A percentile compares a stretch with the other conserved stretches of the same genome.
Conservation (phyloP, 2,888 invertebrate genomes). For the Amphipyra tragopoginis region DNA sequence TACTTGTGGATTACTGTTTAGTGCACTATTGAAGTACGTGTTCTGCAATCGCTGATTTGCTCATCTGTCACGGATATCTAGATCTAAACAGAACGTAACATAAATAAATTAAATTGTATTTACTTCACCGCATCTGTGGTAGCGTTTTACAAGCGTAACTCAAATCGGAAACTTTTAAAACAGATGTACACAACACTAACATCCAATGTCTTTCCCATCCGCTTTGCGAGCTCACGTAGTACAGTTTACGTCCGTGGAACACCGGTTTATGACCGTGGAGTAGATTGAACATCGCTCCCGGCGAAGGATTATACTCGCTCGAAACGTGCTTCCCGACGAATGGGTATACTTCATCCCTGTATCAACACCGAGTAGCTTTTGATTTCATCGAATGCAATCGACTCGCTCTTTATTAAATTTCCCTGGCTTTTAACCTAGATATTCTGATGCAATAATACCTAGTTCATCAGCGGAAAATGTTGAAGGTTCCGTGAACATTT, state of each 20-base stretch:
- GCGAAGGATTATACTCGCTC: conserved; percentile 71
- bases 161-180: conserved; percentile 49
- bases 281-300: conserved; percentile 76
- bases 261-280: conserved; percentile 76
- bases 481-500: conserved; percentile 22
- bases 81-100: neutral
- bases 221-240: conserved; percentile 68
- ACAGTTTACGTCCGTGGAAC: conserved; percentile 74
- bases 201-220: conserved; percentile 57
- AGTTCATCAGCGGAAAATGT: conserved; percentile 40
- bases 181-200: conserved; percentile 52
- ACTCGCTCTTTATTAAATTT: conserved; percentile 57
- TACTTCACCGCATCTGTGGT: conserved; percentile 19
- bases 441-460: conserved; percentile 48
- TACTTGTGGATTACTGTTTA: too few relatives aligned
- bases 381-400: conserved; percentile 62
- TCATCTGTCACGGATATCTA: neutral
- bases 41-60: too few relatives aligned
- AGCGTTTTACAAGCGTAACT: conserved; percentile 38
- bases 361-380: conserved; percentile 59
- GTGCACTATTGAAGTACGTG: too few relatives aligned
- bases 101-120: conserved; percentile 18
- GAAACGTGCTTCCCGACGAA: conserved; percentile 68
- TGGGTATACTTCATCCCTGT: conserved; percentile 63
- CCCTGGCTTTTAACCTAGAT: conserved; percentile 54